Percentiles rank a stretch among this genome's conserved stretches.
Evolutionary conservation across 2,113 vertebrate species (phyloP).

Genomic region (Dasyornis broadbenti): DNA sequence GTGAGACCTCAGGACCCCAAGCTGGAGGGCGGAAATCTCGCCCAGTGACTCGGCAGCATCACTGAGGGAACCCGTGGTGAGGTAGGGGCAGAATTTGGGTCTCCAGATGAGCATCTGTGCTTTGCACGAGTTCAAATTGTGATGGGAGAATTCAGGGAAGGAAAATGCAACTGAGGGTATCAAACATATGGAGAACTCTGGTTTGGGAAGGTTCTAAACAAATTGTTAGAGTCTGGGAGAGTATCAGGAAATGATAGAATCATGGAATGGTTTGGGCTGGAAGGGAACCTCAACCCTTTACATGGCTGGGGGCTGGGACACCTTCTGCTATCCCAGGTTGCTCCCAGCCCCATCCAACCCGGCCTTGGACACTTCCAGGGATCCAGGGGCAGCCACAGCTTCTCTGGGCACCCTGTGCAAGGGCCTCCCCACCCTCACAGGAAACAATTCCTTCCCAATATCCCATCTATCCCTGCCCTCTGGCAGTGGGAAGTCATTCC

Average conservation of each 20-base stretch:
- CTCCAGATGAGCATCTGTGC: neutral
- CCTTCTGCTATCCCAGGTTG: accelerated
- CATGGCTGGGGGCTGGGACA: neutral
- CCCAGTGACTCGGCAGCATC: neutral
- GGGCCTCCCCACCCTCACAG: accelerated
- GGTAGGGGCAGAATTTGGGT: neutral
- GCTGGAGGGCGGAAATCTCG: neutral
- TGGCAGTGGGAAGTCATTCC: neutral
- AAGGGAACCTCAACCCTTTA: neutral
- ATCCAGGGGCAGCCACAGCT: neutral
- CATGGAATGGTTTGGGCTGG: neutral
- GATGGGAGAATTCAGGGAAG: neutral
- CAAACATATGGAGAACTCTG: neutral
- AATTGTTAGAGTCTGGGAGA: neutral
- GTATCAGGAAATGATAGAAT: neutral
- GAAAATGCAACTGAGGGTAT: accelerated
- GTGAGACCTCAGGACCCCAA: neutral
- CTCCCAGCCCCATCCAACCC: accelerated
- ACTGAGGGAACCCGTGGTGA: neutral
- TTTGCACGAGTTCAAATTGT: accelerated
- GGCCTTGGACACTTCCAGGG: neutral
- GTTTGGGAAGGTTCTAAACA: neutral
- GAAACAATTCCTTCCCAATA: accelerated
- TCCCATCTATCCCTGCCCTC: neutral
- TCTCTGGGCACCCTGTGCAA: neutral